phyloP scores from a whole-genome alignment of 2,888 invertebrate species.

The Dicranocentrus wangi region DNA sequence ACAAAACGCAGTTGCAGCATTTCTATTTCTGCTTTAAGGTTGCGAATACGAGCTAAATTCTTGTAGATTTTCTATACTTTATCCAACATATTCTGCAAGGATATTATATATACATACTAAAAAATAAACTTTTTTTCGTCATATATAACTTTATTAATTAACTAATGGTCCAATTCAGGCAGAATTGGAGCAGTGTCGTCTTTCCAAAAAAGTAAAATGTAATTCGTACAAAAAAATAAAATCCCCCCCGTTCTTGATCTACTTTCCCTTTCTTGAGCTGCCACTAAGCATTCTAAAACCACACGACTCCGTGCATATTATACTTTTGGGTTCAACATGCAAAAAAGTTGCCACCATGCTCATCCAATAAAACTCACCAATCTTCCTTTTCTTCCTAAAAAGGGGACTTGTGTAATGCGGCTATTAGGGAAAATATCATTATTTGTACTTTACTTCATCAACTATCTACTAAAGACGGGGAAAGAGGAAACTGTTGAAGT shows the following conservation, averaged over 20 bases:
- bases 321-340: no score
- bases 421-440: slow-evolving; percentile 17
- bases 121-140: background rate
- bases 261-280: slow-evolving; percentile 4
- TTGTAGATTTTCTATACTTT: no score
- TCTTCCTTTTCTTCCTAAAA: background rate
- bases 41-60: no score
- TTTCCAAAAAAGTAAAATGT: background rate
- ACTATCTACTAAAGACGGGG: background rate
- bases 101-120: no score
- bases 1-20: no score
- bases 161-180: slow-evolving; percentile 34
- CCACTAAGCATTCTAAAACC: background rate
- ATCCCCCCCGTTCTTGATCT: background rate
- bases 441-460: slow-evolving; percentile 18
- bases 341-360: slow-evolving; percentile 7
- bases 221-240: background rate
- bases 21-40: no score
- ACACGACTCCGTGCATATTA: background rate
- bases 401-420: no score
- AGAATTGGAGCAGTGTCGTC: background rate
- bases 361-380: slow-evolving; percentile 18
- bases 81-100: no score
- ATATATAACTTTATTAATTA: slow-evolving; percentile 48
- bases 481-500: background rate